A percentile compares a stretch with the other conserved stretches of the same genome.
Conservation (phyloP, 1,140 invertebrate species). For the Sesamia nonagrioides region DNA sequence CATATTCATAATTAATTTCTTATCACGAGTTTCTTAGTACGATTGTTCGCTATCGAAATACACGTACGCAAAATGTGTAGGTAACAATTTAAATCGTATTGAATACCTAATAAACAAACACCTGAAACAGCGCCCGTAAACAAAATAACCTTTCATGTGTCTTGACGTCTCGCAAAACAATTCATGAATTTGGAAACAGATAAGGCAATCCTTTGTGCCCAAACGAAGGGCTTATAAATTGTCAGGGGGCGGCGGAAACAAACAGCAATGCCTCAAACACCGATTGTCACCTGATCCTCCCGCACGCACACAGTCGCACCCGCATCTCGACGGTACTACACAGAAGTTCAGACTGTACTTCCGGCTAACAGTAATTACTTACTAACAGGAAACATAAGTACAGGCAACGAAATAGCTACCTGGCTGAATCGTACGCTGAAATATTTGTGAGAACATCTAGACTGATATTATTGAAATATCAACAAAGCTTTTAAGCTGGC, state of each 20-base stretch:
- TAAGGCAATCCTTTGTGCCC: constrained; percentile 42
- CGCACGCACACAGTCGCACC: constrained; percentile 17
- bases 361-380: constrained; percentile 10
- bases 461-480: neutral
- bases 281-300: constrained; percentile 46
- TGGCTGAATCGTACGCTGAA: neutral
- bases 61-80: neutral
- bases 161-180: constrained; percentile 36
- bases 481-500: neutral
- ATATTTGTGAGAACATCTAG: neutral
- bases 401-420: neutral
- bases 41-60: neutral
- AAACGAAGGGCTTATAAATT: constrained; percentile 47
- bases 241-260: constrained; percentile 41
- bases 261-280: constrained; percentile 45
- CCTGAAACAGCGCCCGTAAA: constrained; percentile 25
- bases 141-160: constrained; percentile 41
- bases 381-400: neutral
- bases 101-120: constrained; percentile 19
- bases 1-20: constrained; percentile 3
- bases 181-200: constrained; percentile 47
- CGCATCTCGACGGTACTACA: neutral
- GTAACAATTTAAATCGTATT: constrained; percentile 31
- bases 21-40: neutral
- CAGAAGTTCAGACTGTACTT: constrained; percentile 8